Conservation (phyloP, 2,888 invertebrate genomes). For the Hirtodrosophila duncani region DNA sequence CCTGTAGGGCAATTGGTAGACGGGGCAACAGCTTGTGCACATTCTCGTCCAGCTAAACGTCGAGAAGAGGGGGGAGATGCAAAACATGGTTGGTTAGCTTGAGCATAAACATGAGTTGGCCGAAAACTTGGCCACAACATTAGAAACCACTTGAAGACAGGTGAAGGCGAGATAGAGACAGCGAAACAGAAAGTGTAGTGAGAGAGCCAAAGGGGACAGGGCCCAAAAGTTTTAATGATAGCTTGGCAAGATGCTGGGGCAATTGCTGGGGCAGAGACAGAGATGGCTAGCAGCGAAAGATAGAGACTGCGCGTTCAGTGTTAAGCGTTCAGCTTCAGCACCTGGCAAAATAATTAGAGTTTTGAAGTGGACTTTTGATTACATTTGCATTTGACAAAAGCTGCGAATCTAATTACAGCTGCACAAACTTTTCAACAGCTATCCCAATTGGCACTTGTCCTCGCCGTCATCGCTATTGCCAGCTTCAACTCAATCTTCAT, state of each 20-base stretch:
- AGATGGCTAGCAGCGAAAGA: no score
- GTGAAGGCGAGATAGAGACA: constrained; percentile 7
- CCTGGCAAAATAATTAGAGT: constrained; percentile 74
- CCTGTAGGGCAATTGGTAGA: constrained; percentile 91
- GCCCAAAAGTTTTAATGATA: constrained; percentile 39
- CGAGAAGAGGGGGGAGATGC: background rate
- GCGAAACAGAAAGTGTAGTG: constrained; percentile 35
- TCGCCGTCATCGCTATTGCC: background rate
- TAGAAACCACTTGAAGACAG: constrained; percentile 42
- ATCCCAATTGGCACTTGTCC: constrained; percentile 58
- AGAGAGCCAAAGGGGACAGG: constrained; percentile 15
- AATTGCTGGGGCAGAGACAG: constrained; percentile 8
- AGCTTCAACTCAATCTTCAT: constrained; percentile 1
- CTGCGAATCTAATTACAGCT: constrained; percentile 65
- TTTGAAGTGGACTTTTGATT: constrained; percentile 73
- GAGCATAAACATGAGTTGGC: constrained; percentile 8
- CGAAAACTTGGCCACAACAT: constrained; percentile 42
- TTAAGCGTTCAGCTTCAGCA: constrained; percentile 44
- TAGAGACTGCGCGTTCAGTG: background rate
- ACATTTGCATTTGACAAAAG: constrained; percentile 71
- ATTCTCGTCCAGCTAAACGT: constrained; percentile 87
- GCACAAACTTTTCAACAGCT: constrained; percentile 34
- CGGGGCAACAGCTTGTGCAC: constrained; percentile 87
- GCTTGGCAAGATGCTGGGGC: constrained; percentile 22
- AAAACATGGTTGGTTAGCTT: background rate